Evolutionary conservation across 30 jellyfish, hydroid and myxozoan genomes (phyloP).

Genomic region (Turritopsis dohrnii): DNA sequence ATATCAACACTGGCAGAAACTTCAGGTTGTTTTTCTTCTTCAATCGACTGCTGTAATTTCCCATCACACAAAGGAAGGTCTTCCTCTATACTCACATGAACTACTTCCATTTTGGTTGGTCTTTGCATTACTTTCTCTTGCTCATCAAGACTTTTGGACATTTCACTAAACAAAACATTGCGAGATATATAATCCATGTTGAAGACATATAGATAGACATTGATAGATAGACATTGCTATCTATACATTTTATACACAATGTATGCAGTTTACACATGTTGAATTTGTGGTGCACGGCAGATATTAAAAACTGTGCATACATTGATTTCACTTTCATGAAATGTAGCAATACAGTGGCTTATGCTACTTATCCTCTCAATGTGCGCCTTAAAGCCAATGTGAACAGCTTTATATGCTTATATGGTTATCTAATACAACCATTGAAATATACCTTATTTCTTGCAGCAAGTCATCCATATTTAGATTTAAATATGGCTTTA

Average conservation of each 20-base stretch:
- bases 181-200: too few relatives aligned
- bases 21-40: constrained; percentile 11
- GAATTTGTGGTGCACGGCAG: too few relatives aligned
- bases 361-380: too few relatives aligned
- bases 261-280: too few relatives aligned
- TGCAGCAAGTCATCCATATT: constrained; percentile 31
- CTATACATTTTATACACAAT: too few relatives aligned
- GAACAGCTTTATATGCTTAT: too few relatives aligned
- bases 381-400: too few relatives aligned
- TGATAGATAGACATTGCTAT: too few relatives aligned
- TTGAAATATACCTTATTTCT: constrained; percentile 7
- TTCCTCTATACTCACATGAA: neutral
- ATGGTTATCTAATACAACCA: neutral
- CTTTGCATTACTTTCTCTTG: neutral
- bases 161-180: neutral
- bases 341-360: too few relatives aligned
- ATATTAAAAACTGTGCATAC: too few relatives aligned
- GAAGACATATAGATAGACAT: too few relatives aligned
- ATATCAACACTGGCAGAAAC: neutral
- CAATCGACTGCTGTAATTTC: neutral
- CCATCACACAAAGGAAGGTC: neutral
- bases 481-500: neutral
- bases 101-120: neutral
- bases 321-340: too few relatives aligned
- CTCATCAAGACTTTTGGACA: constrained; percentile 31